A percentile compares a stretch with the other conserved stretches of the same genome.
These are phyloP conservation scores for Artibeus jamaicensis DNA, from an alignment of 2,797 vertebrate genomes.

Conservation along the genomic window DNA sequence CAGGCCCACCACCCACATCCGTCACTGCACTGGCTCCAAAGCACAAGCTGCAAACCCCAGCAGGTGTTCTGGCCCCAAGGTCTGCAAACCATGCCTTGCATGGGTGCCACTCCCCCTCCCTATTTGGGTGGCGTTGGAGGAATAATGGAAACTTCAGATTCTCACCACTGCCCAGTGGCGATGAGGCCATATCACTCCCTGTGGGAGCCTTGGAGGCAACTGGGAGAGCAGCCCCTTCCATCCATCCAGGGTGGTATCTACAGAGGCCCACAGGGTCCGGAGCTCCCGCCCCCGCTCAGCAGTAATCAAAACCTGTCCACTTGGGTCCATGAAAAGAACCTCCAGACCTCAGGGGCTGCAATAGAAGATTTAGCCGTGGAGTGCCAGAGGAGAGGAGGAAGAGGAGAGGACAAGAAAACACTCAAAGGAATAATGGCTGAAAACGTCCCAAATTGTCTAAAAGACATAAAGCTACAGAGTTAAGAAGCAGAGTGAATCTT, in stretches of 20 bases:
- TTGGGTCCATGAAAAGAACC: neutral
- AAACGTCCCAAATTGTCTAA: neutral
- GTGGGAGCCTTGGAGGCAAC: neutral
- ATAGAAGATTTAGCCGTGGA: neutral
- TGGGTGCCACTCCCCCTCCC: neutral
- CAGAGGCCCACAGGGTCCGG: neutral
- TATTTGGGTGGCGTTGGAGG: neutral
- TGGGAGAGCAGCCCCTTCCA: neutral
- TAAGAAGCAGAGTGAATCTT: neutral
- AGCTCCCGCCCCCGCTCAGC: neutral
- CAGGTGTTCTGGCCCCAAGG: neutral
- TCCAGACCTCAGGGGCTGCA: neutral
- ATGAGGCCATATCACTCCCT: neutral
- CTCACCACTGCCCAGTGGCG: neutral
- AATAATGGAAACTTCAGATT: neutral
- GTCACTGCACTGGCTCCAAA: neutral
- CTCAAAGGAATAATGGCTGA: neutral
- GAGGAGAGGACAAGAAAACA: neutral
- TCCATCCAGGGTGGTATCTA: neutral
- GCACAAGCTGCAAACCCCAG: neutral
- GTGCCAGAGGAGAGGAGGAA: neutral
- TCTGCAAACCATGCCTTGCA: neutral
- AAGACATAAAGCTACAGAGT: neutral
- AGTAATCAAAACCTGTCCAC: neutral
- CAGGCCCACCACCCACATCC: neutral